Evolutionary conservation across 1,140 invertebrate genomes (phyloP).

Genomic region (Sarcophaga peregrina): DNA sequence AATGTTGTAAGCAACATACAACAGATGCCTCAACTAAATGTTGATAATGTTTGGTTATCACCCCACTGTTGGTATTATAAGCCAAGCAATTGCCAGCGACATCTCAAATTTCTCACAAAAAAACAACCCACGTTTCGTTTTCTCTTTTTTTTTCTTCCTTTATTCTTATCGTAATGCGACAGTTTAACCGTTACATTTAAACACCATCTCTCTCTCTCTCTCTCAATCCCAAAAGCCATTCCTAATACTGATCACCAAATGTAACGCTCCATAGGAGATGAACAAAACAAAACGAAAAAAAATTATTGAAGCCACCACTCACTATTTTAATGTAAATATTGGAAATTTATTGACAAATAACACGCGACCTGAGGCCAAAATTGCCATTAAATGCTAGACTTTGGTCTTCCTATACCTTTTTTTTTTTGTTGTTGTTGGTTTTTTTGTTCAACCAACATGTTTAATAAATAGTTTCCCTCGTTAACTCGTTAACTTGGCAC

Average conservation of each 20-base stretch:
- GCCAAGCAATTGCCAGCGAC: background rate
- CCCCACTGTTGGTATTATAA: no score
- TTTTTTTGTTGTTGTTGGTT: background rate
- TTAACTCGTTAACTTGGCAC: conserved; percentile 19
- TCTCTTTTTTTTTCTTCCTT: background rate
- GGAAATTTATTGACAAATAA: conserved; percentile 46
- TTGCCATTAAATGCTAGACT: conserved; percentile 2
- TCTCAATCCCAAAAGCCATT: conserved; percentile 7
- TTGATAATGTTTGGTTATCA: background rate
- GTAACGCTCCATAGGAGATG: no score
- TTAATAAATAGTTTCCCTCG: conserved; percentile 17
- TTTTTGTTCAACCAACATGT: background rate
- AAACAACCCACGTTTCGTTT: conserved; percentile 10
- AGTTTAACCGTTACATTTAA: conserved; percentile 16
- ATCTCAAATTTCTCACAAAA: conserved; percentile 3
- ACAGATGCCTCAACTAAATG: background rate
- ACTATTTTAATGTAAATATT: conserved; percentile 42
- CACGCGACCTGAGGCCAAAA: conserved; percentile 43
- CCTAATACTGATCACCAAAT: background rate
- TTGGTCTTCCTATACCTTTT: background rate
- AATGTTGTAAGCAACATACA: background rate
- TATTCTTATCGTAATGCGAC: background rate
- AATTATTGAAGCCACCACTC: background rate
- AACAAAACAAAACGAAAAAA: no score
- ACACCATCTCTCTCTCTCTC: background rate